Evolutionary conservation across 2,888 invertebrate genomes (phyloP), one percentile per base, ranked within the genome.

Genomic region (Melitaea athalia): DNA sequence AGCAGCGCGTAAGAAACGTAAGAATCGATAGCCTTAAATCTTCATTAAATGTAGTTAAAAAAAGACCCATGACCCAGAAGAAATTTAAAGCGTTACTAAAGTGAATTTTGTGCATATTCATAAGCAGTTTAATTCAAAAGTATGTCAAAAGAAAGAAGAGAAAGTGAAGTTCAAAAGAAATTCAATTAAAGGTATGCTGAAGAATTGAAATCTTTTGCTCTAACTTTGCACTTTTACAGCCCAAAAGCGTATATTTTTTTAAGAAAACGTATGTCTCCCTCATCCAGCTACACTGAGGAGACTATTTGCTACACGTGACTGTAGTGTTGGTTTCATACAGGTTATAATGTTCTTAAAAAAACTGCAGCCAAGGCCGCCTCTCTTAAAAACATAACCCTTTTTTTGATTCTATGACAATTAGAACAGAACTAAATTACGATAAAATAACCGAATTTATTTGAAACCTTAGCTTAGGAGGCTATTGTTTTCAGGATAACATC

Each of bases 391-490:
- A 42, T 63, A 12, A 43, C 52, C 17, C 17, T 63, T 43, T 63
- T 42, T 53, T 63, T 63, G 17, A 63, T 63, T n/a, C 52, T 38
- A 63, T 63, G 63, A 15, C 63, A 33, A 63, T 63, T 14, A 52
- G 52, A 42, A 17, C 52, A 38, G 52, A 61, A 61, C 12, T 47
- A 33, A 31, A 14, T 11, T 49, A 49, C 6, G 49, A 49, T n/a
- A n/a, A n/a, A n/a, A n/a, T n/a, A n/a, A n/a, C n/a, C n/a, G n/a
- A n/a, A n/a, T n/a, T n/a, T n/a, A n/a, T n/a, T n/a, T n/a, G 65
- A 43, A 65, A 50, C 43, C 24, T 38, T 65, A 43, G 64, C 59
- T 17, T 52, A 53, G 17, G 66, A 66, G 53, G 66, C 45, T 12
- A 33, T 66, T 15, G 53, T 66, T 38, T 55, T 66, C 17, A 52